phyloP scores from a whole-genome alignment of 2,888 invertebrate genomes.

The Acanthosepion lycidas region DNA sequence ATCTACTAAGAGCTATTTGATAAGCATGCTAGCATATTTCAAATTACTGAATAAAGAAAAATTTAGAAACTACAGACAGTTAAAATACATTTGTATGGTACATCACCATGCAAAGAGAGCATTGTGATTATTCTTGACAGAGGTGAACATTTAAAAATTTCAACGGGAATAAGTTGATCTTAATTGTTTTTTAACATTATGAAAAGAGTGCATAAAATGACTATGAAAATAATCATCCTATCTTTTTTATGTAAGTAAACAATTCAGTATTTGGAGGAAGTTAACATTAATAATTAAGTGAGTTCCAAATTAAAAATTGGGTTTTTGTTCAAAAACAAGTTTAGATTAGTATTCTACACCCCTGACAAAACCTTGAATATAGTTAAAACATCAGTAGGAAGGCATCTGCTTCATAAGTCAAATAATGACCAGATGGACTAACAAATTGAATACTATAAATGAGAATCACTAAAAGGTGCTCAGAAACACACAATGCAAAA shows the following conservation, averaged over 20 bases:
- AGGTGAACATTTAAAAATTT: neutral
- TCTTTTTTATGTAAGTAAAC: too few species aligned
- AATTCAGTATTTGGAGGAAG: too few species aligned
- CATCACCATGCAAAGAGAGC: neutral
- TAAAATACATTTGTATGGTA: neutral
- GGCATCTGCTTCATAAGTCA: neutral
- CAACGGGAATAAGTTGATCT: neutral
- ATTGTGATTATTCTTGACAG: neutral
- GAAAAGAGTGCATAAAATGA: too few species aligned
- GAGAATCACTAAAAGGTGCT: neutral
- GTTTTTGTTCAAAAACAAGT: neutral
- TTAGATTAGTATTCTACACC: neutral
- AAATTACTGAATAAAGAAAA: neutral
- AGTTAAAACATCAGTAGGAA: neutral
- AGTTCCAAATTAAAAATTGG: neutral
- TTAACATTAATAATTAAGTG: neutral
- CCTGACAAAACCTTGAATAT: neutral
- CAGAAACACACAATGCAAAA: conserved; percentile 33
- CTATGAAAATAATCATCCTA: too few species aligned
- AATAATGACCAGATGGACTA: neutral
- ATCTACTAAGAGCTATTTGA: neutral
- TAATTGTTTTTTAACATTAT: neutral
- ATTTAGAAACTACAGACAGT: too few species aligned
- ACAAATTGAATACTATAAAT: conserved; percentile 16
- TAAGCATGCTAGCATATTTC: neutral